These are phyloP conservation scores for Drosophila antonietae DNA, from an alignment of 2,888 invertebrate genomes.

Conservation along the genomic window DNA sequence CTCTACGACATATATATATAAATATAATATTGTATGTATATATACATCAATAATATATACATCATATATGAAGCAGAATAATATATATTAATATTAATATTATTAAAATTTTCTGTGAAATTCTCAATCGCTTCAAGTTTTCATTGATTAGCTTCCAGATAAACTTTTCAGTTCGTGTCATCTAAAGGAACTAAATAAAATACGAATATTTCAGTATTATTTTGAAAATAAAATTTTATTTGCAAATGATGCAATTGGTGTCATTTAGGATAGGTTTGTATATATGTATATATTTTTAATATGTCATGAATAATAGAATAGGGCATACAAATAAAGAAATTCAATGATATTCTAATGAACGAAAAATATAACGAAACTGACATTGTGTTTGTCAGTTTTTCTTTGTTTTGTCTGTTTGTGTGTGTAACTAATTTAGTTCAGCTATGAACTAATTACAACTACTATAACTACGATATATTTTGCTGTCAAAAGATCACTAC, in stretches of 20 bases:
- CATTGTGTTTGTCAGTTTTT: constrained; percentile 26
- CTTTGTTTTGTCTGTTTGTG: constrained; percentile 9
- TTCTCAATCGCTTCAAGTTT: not conserved
- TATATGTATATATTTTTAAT: constrained; percentile 34
- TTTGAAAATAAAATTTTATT: constrained; percentile 40
- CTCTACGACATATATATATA: no score
- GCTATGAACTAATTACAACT: constrained; percentile 72
- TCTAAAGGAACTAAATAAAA: not conserved
- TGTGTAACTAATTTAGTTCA: constrained; percentile 58
- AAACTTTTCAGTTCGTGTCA: not conserved
- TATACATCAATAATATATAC: not conserved
- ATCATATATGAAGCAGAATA: no score
- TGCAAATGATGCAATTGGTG: constrained; percentile 43
- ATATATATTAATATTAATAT: not conserved
- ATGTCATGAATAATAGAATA: constrained; percentile 70
- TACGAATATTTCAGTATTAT: constrained; percentile 8
- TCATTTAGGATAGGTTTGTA: constrained; percentile 37
- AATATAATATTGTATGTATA: no score
- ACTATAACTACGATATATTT: constrained; percentile 49
- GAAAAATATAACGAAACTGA: constrained; percentile 44
- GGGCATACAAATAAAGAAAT: constrained; percentile 53
- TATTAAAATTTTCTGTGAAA: not conserved
- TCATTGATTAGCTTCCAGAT: no score
- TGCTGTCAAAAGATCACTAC: constrained; percentile 72
- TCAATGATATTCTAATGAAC: constrained; percentile 37